phyloP scores from a whole-genome alignment of 2,797 vertebrate species.

The Echeneis naucrates region DNA sequence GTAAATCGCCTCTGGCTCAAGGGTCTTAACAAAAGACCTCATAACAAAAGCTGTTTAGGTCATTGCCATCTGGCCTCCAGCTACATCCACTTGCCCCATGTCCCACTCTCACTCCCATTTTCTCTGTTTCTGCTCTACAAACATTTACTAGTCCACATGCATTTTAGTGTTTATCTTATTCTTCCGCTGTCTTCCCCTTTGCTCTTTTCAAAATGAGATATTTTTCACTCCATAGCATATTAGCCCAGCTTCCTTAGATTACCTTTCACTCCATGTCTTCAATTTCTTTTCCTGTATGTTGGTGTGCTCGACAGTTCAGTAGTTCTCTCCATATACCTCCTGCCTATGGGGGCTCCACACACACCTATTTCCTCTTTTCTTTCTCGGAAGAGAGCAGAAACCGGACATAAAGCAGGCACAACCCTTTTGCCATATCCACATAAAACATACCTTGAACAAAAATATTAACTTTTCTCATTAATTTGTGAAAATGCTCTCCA shows the following conservation, averaged over 20 bases:
- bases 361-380: conserved; percentile 11
- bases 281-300: conserved; percentile 7
- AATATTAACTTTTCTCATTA: conserved; percentile 53
- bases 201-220: conserved; percentile 36
- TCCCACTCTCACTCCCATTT: conserved; percentile 24
- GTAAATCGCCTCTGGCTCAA: conserved; percentile 71
- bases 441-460: conserved; percentile 35
- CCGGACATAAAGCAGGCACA: conserved; percentile 55
- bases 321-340: conserved; percentile 13
- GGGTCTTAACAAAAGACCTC: conserved; percentile 54
- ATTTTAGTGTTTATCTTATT: conserved; percentile 28
- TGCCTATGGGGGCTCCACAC: conserved; percentile 20
- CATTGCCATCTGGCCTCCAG: conserved; percentile 57
- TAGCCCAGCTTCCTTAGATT: conserved; percentile 29
- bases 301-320: conserved; percentile 30
- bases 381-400: conserved; percentile 24
- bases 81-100: conserved; percentile 27
- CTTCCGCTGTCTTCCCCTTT: conserved; percentile 23
- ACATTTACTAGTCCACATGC: conserved; percentile 17
- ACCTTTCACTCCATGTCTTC: conserved; percentile 21
- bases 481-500: conserved; percentile 58
- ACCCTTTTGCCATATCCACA: conserved; percentile 46
- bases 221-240: conserved; percentile 49
- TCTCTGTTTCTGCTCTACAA: conserved; percentile 18
- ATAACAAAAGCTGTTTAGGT: conserved; percentile 48